Conservation (phyloP, 1,140 invertebrate genomes). For the Drosophila parabipectinata region DNA sequence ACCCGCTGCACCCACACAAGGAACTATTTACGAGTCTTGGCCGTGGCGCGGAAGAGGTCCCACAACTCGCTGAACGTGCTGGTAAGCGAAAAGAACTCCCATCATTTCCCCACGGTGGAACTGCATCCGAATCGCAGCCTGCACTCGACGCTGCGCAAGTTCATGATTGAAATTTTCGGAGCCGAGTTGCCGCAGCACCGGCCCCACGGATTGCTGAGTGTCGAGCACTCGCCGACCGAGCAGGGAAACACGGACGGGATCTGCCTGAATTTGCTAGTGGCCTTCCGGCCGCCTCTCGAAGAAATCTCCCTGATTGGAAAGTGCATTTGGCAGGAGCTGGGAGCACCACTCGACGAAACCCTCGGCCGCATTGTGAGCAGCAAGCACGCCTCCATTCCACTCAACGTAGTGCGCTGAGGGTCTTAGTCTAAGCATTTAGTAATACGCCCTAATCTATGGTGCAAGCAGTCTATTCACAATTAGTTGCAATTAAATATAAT, state of each 20-base stretch:
- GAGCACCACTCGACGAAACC: conserved; percentile 88
- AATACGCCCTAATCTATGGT: conserved; percentile 50
- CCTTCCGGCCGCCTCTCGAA: conserved; percentile 92
- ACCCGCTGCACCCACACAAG: conserved; percentile 88
- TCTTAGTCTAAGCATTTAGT: conserved; percentile 29
- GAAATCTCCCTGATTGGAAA: conserved; percentile 93
- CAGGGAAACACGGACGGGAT: conserved; percentile 88
- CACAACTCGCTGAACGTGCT: conserved; percentile 94
- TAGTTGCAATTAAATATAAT: conserved; percentile 40
- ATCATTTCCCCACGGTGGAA: conserved; percentile 94
- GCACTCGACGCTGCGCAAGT: conserved; percentile 94
- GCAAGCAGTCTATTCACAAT: conserved; percentile 55
- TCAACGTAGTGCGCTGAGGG: conserved; percentile 91
- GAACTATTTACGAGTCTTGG: conserved; percentile 90
- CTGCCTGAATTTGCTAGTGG: conserved; percentile 93
- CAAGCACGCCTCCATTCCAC: conserved; percentile 90
- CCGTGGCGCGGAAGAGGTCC: conserved; percentile 92
- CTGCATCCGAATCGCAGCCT: conserved; percentile 94
- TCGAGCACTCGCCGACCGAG: conserved; percentile 85
- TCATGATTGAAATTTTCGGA: conserved; percentile 96
- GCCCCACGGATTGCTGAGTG: conserved; percentile 91
- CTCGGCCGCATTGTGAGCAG: conserved; percentile 88
- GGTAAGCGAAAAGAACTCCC: conserved; percentile 91
- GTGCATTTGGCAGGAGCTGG: conserved; percentile 94
- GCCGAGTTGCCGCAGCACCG: conserved; percentile 93